Base-by-base conservation (phyloP, 2,797 vertebrate genomes). In the Pogonophryne albipinna region DNA sequence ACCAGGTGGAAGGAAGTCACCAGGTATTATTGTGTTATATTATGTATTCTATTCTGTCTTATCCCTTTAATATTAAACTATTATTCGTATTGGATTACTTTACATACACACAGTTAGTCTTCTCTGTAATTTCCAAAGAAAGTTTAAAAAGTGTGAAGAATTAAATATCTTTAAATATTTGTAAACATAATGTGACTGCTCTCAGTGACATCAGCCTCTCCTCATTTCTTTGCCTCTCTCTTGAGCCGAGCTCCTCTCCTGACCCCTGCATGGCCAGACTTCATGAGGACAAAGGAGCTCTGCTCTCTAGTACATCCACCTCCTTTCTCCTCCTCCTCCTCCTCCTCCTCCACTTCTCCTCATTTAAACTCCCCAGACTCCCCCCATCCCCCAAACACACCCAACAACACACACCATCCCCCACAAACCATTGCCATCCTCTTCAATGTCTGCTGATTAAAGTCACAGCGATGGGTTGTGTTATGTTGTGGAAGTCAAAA, bases 281-380 rank as follows among this genome's bases (percentile, higher is more conserved):
- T 72, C 50, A 23, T 64, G 50, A 78, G 85, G 84, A 93, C 91
- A 94, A 93, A 92, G 85, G 69, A 84, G 51, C 76, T 76, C 77
- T 58, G 75, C 85, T 87, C 80, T 89, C 82, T 68, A 66, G 46
- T 78, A 74, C 63, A 65, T 59, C 76, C 80, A 41, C 46, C 51
- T 34, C 62, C 74, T 55, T 31, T 65, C 52, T 73, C 13, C 66
- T 56, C 41, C 62, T 59, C 76, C 80, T 41, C 46, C 51, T 34
- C 62, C 31, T 23, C 34, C 34, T 58, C 74, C 42, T 52, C 58
- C 3, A 80, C 74, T 80, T 79, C 78, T 85, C 80, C 79, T 83
- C 86, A 70, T 88, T 89, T 89, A 89, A 87, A 78, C 74, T 82
- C 78, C 79, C 60, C 71, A 74, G 73, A 53, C 72, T 52, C 44